Percentiles rank a stretch among this genome's conserved stretches.
phyloP scores from a whole-genome alignment of 2,797 vertebrate species.

The Xyrichtys novacula region DNA sequence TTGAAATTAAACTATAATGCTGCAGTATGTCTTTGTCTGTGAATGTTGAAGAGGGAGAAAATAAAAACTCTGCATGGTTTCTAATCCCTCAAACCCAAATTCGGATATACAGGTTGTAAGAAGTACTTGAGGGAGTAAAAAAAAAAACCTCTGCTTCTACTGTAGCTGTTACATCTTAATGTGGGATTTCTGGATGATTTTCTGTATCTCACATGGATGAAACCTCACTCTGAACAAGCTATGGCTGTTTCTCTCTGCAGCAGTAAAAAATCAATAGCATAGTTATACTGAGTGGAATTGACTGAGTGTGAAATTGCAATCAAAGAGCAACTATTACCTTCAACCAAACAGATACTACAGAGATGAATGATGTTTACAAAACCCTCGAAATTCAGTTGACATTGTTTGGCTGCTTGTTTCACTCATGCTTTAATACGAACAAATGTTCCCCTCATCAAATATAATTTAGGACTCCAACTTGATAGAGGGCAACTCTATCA shows the following conservation, averaged over 20 bases:
- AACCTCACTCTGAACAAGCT: slow-evolving; percentile 63
- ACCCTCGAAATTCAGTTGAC: slow-evolving; percentile 65
- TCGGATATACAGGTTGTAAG: neutral
- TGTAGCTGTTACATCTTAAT: slow-evolving; percentile 3
- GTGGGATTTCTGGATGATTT: slow-evolving; percentile 28
- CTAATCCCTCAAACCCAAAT: neutral
- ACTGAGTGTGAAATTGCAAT: slow-evolving; percentile 82
- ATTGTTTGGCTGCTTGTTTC: slow-evolving; percentile 61
- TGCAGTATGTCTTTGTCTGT: slow-evolving; percentile 1
- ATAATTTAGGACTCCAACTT: slow-evolving; percentile 46
- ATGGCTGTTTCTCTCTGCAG: slow-evolving; percentile 62
- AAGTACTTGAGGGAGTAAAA: neutral
- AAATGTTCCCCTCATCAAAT: slow-evolving; percentile 48
- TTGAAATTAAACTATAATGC: slow-evolving; percentile 19
- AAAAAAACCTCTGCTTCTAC: neutral
- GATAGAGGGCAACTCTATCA: slow-evolving; percentile 25
- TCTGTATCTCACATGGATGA: slow-evolving; percentile 42
- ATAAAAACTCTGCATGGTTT: neutral
- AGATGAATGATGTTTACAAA: slow-evolving; percentile 79
- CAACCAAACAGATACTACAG: slow-evolving; percentile 68
- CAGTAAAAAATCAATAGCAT: slow-evolving; percentile 78
- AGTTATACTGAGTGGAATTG: slow-evolving; percentile 76
- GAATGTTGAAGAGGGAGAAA: neutral
- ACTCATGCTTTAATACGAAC: slow-evolving; percentile 37
- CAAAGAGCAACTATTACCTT: slow-evolving; percentile 76